phyloP scores from a whole-genome alignment of 2,888 invertebrate genomes.

The Euproctis similis region DNA sequence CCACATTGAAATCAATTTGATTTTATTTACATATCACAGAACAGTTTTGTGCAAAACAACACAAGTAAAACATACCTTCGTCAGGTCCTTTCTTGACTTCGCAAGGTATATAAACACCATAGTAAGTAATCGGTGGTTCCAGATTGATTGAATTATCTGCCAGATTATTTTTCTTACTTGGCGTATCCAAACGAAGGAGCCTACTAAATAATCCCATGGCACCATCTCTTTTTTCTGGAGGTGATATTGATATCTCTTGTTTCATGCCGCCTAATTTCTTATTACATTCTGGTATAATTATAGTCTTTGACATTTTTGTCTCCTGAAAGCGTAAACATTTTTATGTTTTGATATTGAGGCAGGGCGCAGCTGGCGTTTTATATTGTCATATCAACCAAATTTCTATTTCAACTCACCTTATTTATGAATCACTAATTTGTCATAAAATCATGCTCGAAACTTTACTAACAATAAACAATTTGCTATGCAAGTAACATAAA shows the following conservation, averaged over 20 bases:
- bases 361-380: slow-evolving; percentile 47
- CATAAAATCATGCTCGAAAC: slow-evolving; percentile 53
- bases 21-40: no score
- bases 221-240: slow-evolving; percentile 56
- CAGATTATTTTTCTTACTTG: slow-evolving; percentile 39
- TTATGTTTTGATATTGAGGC: slow-evolving; percentile 67
- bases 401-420: slow-evolving; percentile 34
- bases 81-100: slow-evolving; percentile 69
- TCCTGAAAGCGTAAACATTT: slow-evolving; percentile 59
- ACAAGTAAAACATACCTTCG: slow-evolving; percentile 50
- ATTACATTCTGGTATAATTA: slow-evolving; percentile 55
- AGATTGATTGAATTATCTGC: slow-evolving; percentile 42
- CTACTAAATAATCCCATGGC: slow-evolving; percentile 58
- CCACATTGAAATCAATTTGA: not conserved
- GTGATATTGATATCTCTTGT: slow-evolving; percentile 54
- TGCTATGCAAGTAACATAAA: slow-evolving; percentile 28
- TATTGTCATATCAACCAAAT: slow-evolving; percentile 38
- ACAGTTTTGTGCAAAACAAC: slow-evolving; percentile 2
- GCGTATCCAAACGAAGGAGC: slow-evolving; percentile 51
- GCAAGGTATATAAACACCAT: slow-evolving; percentile 73
- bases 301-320: slow-evolving; percentile 63
- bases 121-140: slow-evolving; percentile 53
- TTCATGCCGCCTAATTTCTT: slow-evolving; percentile 55
- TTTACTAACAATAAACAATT: slow-evolving; percentile 16
- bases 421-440: slow-evolving; percentile 35